phyloP scores from a whole-genome alignment of 1,140 invertebrate species.

The Drosophila kepulauana region DNA sequence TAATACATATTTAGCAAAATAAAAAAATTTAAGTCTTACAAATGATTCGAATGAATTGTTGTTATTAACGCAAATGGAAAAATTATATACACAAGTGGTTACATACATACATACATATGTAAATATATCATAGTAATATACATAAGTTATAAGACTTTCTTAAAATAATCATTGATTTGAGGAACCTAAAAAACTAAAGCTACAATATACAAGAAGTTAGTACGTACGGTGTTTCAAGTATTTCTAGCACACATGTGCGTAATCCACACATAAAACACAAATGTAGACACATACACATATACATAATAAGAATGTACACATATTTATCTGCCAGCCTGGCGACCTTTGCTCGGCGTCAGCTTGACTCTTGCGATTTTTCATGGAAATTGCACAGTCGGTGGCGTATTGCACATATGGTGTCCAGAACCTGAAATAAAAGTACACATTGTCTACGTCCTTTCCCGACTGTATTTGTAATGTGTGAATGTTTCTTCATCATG shows the following conservation, averaged over 20 bases:
- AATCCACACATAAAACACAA: background rate
- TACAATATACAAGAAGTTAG: background rate
- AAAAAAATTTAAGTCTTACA: no score
- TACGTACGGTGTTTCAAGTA: conserved; percentile 3
- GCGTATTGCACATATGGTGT: conserved; percentile 68
- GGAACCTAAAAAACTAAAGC: no score
- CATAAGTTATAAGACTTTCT: no score
- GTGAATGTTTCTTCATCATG: conserved; percentile 52
- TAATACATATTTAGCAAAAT: no score
- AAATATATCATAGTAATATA: no score
- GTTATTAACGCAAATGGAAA: no score
- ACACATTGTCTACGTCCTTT: conserved; percentile 32
- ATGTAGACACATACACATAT: background rate
- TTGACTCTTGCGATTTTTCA: conserved; percentile 77
- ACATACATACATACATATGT: no score
- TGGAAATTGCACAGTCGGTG: conserved; percentile 66
- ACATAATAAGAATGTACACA: conserved; percentile 26
- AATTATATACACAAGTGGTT: no score
- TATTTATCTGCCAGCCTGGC: background rate
- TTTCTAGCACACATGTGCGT: conserved; percentile 21
- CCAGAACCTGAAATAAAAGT: conserved; percentile 53
- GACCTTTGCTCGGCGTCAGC: conserved; percentile 69
- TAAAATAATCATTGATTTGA: no score
- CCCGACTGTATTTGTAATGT: conserved; percentile 45
- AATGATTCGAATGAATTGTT: no score